These are phyloP conservation scores for Sebastes cheni DNA, from an alignment of 2,797 vertebrate genomes.

Conservation along the genomic window DNA sequence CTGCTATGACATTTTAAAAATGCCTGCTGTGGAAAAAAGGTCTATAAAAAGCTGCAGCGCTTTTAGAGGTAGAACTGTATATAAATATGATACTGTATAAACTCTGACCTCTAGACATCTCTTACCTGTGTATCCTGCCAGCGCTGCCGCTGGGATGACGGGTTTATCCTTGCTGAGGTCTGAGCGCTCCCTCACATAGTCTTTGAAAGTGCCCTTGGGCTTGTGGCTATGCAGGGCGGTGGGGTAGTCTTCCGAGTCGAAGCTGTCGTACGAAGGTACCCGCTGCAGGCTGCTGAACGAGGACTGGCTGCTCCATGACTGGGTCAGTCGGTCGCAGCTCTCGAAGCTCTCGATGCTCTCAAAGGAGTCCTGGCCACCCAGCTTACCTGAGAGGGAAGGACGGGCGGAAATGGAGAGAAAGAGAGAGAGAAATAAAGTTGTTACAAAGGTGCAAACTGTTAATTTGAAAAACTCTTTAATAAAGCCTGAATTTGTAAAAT, in stretches of 20 bases:
- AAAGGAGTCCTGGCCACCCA: constrained; percentile 97
- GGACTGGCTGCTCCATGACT: constrained; percentile 99
- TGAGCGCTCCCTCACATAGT: constrained; percentile 97
- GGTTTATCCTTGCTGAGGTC: constrained; percentile 99
- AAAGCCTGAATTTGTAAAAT: background rate
- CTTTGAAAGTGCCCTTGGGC: constrained; percentile 99
- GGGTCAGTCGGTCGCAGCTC: constrained; percentile 95
- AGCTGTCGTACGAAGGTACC: constrained; percentile 98
- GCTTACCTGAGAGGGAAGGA: constrained; percentile 85
- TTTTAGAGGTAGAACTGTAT: background rate
- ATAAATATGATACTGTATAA: background rate
- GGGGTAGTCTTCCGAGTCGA: constrained; percentile 97
- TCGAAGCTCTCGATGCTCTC: constrained; percentile 99
- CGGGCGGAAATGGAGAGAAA: too few species aligned
- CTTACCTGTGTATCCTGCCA: constrained; percentile 98
- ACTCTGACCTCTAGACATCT: constrained; percentile 25
- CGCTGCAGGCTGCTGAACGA: constrained; percentile 98
- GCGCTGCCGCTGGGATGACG: constrained; percentile 96
- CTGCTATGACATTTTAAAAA: constrained; percentile 7
- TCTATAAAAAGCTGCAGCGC: background rate
- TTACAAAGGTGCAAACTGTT: background rate
- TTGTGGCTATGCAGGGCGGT: constrained; percentile 92
- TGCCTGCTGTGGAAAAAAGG: background rate
- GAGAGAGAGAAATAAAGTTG: background rate
- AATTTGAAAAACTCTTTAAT: background rate